A percentile compares a stretch with the other conserved stretches of the same genome.
Evolutionary conservation across 2,888 invertebrate genomes (phyloP).

Genomic region (Camponotus fellah): DNA sequence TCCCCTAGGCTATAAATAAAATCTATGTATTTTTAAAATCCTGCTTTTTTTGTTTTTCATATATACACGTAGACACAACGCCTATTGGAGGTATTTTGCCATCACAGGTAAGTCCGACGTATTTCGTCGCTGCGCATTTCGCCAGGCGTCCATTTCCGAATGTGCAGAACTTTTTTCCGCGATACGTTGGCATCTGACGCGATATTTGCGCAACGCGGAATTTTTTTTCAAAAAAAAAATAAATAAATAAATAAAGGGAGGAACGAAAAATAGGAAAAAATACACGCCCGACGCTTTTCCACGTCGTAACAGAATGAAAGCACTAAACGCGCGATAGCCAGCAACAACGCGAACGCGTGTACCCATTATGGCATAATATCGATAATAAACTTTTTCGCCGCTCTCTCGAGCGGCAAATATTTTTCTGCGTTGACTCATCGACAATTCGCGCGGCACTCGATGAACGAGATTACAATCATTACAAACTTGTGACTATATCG

Average conservation of each 20-base stretch:
- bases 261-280: conserved; percentile 40
- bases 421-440: conserved; percentile 35
- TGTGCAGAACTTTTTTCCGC: conserved; percentile 52
- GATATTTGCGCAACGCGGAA: conserved; percentile 51
- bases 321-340: conserved; percentile 55
- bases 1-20: conserved; percentile 57
- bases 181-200: conserved; percentile 51
- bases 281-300: conserved; percentile 46
- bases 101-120: conserved; percentile 55
- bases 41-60: conserved; percentile 35
- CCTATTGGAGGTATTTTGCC: conserved; percentile 51
- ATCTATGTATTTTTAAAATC: conserved; percentile 52
- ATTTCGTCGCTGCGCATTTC: conserved; percentile 56
- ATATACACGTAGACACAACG: conserved; percentile 43
- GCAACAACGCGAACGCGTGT: conserved; percentile 51
- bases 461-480: conserved; percentile 31
- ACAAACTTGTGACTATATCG: neutral
- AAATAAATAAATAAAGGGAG: neutral
- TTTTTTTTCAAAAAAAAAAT: conserved; percentile 37
- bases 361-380: conserved; percentile 53
- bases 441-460: conserved; percentile 15
- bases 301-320: conserved; percentile 53
- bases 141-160: conserved; percentile 56
- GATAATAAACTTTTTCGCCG: conserved; percentile 55
- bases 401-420: conserved; percentile 28